Evolutionary conservation across 2,888 invertebrate species (phyloP).

Genomic region (Drosophila birchii): DNA sequence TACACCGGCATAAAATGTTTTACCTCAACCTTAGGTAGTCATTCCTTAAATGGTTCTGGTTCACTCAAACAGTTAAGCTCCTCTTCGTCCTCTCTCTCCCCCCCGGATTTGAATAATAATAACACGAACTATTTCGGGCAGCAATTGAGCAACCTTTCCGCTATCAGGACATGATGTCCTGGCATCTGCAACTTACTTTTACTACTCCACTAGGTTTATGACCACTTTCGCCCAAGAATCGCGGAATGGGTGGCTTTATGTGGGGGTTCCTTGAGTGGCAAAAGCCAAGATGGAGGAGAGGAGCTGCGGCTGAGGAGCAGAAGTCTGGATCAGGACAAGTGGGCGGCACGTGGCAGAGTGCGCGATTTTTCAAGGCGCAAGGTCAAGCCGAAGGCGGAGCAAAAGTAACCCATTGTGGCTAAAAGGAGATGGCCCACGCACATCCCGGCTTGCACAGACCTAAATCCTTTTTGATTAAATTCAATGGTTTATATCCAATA

Average conservation of each 20-base stretch:
- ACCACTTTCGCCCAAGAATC: conserved; percentile 31
- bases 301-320: no score
- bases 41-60: conserved; percentile 13
- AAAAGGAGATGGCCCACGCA: conserved; percentile 24
- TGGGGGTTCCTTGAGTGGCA: conserved; percentile 32
- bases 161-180: conserved; percentile 46
- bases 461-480: conserved; percentile 81
- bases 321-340: neutral
- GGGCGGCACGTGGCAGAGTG: conserved; percentile 67
- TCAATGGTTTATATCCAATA: conserved; percentile 80
- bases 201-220: conserved; percentile 41
- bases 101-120: conserved; percentile 39
- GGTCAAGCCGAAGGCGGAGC: conserved; percentile 61
- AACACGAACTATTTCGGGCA: conserved; percentile 34
- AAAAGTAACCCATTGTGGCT: conserved; percentile 61
- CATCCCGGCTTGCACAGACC: conserved; percentile 35
- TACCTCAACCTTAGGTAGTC: conserved; percentile 11
- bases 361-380: conserved; percentile 64
- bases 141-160: conserved; percentile 44
- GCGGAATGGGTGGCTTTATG: conserved; percentile 28
- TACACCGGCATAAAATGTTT: conserved; percentile 26
- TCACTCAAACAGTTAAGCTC: conserved; percentile 15
- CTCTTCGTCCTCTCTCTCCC: neutral
- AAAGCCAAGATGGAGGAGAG: no score
- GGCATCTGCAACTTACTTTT: conserved; percentile 45